These are phyloP conservation scores for Anseranas semipalmata DNA, from an alignment of 2,113 vertebrate genomes.

Conservation along the genomic window DNA sequence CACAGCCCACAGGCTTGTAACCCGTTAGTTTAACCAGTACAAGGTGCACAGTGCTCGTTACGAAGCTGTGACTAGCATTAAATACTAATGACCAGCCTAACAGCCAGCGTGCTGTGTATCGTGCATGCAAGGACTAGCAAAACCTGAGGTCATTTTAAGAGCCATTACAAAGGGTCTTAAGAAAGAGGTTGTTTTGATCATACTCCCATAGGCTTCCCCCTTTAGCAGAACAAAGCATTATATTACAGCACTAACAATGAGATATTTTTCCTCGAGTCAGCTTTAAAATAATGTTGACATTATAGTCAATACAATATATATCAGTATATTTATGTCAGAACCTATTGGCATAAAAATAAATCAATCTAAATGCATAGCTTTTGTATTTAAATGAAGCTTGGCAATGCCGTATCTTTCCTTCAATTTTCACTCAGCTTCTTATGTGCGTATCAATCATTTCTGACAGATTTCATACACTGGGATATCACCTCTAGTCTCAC, in stretches of 20 bases:
- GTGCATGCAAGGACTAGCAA: background rate
- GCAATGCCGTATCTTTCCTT: background rate
- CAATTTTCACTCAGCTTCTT: background rate
- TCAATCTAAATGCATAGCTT: conserved; percentile 31
- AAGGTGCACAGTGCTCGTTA: rapidly evolving
- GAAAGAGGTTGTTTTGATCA: background rate
- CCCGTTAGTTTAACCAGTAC: background rate
- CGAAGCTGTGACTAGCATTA: background rate
- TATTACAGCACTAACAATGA: conserved; percentile 46
- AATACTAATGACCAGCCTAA: background rate
- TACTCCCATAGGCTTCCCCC: background rate
- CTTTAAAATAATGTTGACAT: conserved; percentile 70
- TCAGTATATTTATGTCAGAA: conserved; percentile 59
- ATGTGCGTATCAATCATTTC: conserved; percentile 12
- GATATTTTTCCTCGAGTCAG: conserved; percentile 67
- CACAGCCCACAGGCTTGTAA: background rate
- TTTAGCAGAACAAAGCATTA: background rate
- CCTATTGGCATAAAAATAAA: conserved; percentile 65
- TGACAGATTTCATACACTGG: conserved; percentile 9
- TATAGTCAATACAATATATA: conserved; percentile 31
- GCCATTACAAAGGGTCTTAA: background rate
- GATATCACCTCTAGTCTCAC: conserved; percentile 4
- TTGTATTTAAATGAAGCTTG: conserved; percentile 41
- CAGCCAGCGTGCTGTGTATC: rapidly evolving
- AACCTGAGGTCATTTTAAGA: background rate